phyloP scores from a whole-genome alignment of 2,113 vertebrate species.

The Mobula hypostoma region DNA sequence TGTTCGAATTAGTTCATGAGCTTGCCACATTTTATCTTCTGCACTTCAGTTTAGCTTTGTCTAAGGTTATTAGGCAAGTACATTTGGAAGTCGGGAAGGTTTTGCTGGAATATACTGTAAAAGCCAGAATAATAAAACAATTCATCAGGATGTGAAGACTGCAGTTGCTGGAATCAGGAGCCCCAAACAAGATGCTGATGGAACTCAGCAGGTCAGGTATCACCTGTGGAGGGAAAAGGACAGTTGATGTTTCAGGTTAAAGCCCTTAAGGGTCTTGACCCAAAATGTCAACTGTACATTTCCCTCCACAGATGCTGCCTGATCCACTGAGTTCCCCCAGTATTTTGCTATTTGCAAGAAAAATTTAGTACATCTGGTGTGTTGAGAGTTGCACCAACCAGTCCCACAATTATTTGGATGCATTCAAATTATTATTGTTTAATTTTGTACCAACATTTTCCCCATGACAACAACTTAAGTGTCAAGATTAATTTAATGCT shows the following conservation, averaged over 20 bases:
- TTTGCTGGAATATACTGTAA: neutral
- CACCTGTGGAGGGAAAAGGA: too few relatives aligned
- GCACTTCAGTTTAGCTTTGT: neutral
- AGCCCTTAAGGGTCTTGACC: too few relatives aligned
- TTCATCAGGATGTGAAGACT: neutral
- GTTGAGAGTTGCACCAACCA: neutral
- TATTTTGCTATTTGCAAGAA: too few relatives aligned
- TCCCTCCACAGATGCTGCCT: too few relatives aligned
- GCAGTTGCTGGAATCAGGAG: too few relatives aligned
- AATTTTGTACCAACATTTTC: neutral
- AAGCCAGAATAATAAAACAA: neutral
- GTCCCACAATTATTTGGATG: neutral
- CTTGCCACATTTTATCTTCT: neutral
- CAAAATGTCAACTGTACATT: too few relatives aligned
- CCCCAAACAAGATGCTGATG: too few relatives aligned
- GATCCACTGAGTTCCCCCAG: too few relatives aligned
- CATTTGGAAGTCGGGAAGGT: neutral
- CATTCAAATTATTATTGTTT: too few relatives aligned
- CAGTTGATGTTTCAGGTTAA: too few relatives aligned
- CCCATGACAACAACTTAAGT: neutral
- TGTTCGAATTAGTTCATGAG: neutral
- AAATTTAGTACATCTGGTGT: neutral
- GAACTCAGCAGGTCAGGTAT: too few relatives aligned
- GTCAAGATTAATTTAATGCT: too few relatives aligned
- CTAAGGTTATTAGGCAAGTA: neutral